Base-by-base conservation (phyloP, 2,113 vertebrate genomes). In the Ariopsis seemanni region DNA sequence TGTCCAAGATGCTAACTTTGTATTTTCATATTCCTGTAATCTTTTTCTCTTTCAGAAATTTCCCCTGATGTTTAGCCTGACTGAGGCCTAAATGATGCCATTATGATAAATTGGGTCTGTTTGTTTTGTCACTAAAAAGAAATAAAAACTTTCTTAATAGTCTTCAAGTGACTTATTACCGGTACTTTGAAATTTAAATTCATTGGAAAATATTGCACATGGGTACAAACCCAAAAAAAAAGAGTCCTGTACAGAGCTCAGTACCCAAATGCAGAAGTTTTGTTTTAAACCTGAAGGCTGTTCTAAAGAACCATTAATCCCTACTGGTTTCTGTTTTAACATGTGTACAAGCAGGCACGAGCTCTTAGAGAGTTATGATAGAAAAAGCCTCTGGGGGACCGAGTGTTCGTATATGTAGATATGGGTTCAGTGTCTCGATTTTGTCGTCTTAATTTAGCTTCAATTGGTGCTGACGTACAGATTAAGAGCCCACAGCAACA, bases 401-500 rank as follows among this genome's bases (percentile, higher is more conserved):
- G 81, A n/a, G 30, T 5, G 87, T 82, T 30, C 30, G 83, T 25
- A 79, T 50, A 60, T 34, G 75, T 84, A 86, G 84, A 83, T 88
- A 42, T 7, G 14, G 85, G 55, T 82, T 87, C 84, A 88, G 25
- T 63, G 75, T 62, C 65, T 58, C 18, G 7, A 82, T 84, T 83
- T 55, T 25, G 75, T 55, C 65, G 83, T 90, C 90, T 90, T 93
- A 93, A 94, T 94, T 90, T 92, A 90, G 88, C 88, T 93, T 94
- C 90, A 90, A 94, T 94, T 86, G 75, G 84, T 62, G 88, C 69
- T 92, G 89, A 87, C 89, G 80, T 75, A 90, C 91, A 93, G 91
- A 93, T 90, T 87, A 91, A 91, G 86, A 89, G 83, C 53, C 7
- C 65, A 50, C 20, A 81, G 90, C 89, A 83, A 65, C 50, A 17